Evolutionary conservation across 2,113 vertebrate species (phyloP), one percentile per base, ranked within the genome.

Genomic region (Marmota monax): DNA sequence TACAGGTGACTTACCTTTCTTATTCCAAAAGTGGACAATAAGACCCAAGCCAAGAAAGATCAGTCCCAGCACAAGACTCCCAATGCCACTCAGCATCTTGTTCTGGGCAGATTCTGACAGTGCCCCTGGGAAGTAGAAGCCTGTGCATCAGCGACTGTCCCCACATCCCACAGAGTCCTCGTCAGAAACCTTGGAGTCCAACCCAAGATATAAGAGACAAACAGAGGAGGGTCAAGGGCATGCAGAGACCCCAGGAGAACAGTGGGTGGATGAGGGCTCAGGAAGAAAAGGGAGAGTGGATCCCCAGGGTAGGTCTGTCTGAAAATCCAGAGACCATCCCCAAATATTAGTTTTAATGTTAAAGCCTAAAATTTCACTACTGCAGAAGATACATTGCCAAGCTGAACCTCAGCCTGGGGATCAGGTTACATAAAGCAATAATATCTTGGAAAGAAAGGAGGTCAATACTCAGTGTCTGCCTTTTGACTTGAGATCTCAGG

Each of bases 71-170:
- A 96, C 27, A 0, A 96, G 23, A 25, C 94, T 95, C 2, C 94
- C 83, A 0, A 96, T 0, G 0, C 97, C 96, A 5, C 90, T 97
- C 89, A 95, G 77, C 95, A 93, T 84, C 95, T 97, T 97, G 34
- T 73, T 96, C 88, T 70, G 88, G 25, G 92, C 93, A 39, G 97
- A 96, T 12, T 93, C 97, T 88, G 97, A 94, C 42, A 94, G 63
- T 0, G 74, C 78, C 14, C 79, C 96, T 96, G 53, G 23, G 29
- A 0, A 93, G 3, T 1, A 95, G 4, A 95, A 84, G 1, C 27
- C 90, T 25, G 8, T 34, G n/a, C 10, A 7, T 97, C 16, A 95
- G 70, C 0, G 0, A 23, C 9, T 85, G 48, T 22, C 16, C 4
- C 27, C 34, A 32, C 0, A n/a, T 61, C 3, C 13, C 39, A 25